Evolutionary conservation across 2,797 vertebrate species (phyloP).

Genomic region (Danionella dracula): DNA sequence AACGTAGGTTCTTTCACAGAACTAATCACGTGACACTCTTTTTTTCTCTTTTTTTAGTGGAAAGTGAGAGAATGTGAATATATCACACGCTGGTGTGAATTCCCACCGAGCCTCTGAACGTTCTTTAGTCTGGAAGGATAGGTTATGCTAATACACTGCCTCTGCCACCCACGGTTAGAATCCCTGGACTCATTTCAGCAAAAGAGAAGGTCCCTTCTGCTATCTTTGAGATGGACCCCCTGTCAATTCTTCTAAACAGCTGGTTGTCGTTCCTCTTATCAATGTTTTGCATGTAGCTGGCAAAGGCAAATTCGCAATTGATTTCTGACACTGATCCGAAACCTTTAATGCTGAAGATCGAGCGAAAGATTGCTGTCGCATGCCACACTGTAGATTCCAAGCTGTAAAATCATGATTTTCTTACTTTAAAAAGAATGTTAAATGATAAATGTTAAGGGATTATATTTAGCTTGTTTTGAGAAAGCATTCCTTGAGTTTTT

Average conservation of each 20-base stretch:
- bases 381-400: too few relatives aligned
- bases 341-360: neutral
- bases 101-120: constrained; percentile 36
- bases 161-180: neutral
- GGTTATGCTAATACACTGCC: constrained; percentile 25
- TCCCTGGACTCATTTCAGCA: neutral
- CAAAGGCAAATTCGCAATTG: neutral
- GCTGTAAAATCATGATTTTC: too few relatives aligned
- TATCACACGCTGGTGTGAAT: constrained; percentile 41
- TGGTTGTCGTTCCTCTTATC: neutral
- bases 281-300: neutral
- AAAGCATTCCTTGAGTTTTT: too few relatives aligned
- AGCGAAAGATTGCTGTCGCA: neutral
- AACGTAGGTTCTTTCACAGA: constrained; percentile 15
- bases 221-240: neutral
- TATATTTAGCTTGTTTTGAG: too few relatives aligned
- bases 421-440: too few relatives aligned
- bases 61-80: constrained; percentile 22
- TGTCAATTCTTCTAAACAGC: neutral
- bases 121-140: constrained; percentile 23
- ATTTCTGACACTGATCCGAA: neutral
- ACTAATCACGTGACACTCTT: constrained; percentile 20
- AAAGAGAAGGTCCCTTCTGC: neutral
- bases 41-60: neutral
- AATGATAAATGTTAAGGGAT: too few relatives aligned